These are phyloP conservation scores for Malurus alboscapulatus DNA, from an alignment of 2,113 vertebrate species.

Conservation along the genomic window DNA sequence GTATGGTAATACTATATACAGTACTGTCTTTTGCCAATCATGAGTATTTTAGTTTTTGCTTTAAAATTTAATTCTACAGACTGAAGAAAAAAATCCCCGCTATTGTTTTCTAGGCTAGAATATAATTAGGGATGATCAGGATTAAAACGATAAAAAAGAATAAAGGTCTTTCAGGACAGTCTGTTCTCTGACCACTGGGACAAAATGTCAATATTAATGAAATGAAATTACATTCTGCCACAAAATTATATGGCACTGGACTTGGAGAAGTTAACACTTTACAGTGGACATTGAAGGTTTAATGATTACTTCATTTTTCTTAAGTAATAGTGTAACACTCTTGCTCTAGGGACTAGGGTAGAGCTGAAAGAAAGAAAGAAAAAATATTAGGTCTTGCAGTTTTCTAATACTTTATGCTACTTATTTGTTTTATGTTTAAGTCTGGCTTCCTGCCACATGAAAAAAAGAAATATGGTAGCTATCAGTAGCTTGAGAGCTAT, in stretches of 20 bases:
- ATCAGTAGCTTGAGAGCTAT: background rate
- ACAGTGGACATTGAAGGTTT: background rate
- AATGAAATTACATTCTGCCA: background rate
- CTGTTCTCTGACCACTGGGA: background rate
- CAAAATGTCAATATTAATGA: background rate
- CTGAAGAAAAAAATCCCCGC: background rate
- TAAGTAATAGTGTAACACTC: background rate
- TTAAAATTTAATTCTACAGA: background rate
- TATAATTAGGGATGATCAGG: background rate
- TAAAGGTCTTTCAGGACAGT: background rate
- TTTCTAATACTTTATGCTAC: background rate
- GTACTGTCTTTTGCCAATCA: background rate
- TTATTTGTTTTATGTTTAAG: conserved; percentile 39
- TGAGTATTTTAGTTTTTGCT: background rate
- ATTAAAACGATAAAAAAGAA: background rate
- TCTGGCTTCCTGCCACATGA: background rate
- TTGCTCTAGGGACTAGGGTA: background rate
- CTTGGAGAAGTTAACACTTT: background rate
- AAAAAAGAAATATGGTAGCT: background rate
- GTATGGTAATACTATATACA: background rate
- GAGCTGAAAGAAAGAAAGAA: background rate
- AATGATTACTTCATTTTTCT: conserved; percentile 6
- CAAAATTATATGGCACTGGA: background rate
- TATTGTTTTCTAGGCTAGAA: background rate
- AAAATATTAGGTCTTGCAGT: background rate